Conservation (phyloP, 2,888 invertebrate species). For the Eristalis intricaria region DNA sequence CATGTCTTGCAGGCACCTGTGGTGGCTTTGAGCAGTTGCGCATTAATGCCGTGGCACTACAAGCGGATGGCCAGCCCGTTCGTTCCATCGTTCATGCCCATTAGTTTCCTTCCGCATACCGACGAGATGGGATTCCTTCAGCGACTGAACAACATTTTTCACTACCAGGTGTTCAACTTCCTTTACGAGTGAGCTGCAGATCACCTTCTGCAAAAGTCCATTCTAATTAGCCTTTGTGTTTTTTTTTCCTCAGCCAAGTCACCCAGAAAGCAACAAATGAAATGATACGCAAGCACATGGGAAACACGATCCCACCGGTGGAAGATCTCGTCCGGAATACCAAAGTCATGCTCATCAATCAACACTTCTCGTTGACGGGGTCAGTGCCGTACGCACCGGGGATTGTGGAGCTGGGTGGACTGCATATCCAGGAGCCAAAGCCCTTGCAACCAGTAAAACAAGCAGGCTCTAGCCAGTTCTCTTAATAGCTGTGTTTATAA, state of each 20-base stretch:
- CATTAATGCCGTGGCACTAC: constrained; percentile 84
- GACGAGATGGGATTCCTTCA: constrained; percentile 80
- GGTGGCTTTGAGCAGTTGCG: constrained; percentile 83
- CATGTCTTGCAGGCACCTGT: constrained; percentile 85
- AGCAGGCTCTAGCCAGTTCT: background rate
- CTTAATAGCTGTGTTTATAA: constrained; percentile 14
- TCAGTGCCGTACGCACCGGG: constrained; percentile 81
- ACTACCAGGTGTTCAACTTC: constrained; percentile 73
- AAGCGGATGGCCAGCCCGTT: constrained; percentile 83
- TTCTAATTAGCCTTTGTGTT: background rate
- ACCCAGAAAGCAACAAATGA: constrained; percentile 79
- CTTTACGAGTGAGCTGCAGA: constrained; percentile 74
- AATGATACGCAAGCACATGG: constrained; percentile 80
- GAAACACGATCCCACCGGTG: constrained; percentile 80
- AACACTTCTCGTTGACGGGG: constrained; percentile 82
- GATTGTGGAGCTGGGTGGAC: constrained; percentile 83
- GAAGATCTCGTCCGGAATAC: constrained; percentile 79
- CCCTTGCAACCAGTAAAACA: constrained; percentile 75
- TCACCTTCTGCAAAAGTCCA: background rate
- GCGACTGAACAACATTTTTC: constrained; percentile 81
- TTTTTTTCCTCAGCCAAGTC: constrained; percentile 70
- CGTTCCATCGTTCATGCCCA: constrained; percentile 83
- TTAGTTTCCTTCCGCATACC: constrained; percentile 81
- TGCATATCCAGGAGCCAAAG: constrained; percentile 79
- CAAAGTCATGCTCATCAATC: constrained; percentile 81